Evolutionary conservation across 1,140 invertebrate genomes (phyloP).

Genomic region (Ips nitidus): DNA sequence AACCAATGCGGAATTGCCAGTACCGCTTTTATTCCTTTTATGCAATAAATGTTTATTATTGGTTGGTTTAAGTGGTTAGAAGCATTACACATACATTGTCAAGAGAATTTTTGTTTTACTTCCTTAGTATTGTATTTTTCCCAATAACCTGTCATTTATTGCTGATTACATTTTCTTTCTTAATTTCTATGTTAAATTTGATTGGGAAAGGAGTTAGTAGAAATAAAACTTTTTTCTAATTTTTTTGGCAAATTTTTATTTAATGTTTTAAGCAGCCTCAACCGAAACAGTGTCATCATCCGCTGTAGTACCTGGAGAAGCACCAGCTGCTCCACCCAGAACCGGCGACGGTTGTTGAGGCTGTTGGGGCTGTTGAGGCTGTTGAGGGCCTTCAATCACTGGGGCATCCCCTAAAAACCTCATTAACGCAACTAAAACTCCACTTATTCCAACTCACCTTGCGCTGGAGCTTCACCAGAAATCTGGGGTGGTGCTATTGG

Average conservation of each 20-base stretch:
- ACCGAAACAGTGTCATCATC: slow-evolving; percentile 24
- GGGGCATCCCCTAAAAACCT: neutral
- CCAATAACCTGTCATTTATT: too few species aligned
- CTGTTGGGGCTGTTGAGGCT: neutral
- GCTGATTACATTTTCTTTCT: too few species aligned
- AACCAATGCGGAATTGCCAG: neutral
- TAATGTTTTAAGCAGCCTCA: slow-evolving; percentile 8
- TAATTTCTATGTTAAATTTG: too few species aligned
- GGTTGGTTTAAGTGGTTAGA: too few species aligned
- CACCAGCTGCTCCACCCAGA: neutral
- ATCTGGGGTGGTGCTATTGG: neutral
- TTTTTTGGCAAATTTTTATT: too few species aligned
- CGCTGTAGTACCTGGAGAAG: slow-evolving; percentile 5
- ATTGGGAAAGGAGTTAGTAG: too few species aligned
- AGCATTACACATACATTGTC: too few species aligned
- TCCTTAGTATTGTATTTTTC: too few species aligned
- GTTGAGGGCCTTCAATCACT: slow-evolving; percentile 6
- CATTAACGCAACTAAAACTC: too few species aligned
- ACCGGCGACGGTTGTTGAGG: slow-evolving; percentile 12
- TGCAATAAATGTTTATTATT: too few species aligned
- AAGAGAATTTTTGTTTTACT: too few species aligned
- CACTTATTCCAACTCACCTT: neutral
- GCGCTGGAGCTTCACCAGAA: neutral
- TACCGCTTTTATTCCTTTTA: neutral
- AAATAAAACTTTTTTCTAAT: too few species aligned